Conservation (phyloP, 2,113 vertebrate genomes). For the Sinocyclocheilus rhinocerous region DNA sequence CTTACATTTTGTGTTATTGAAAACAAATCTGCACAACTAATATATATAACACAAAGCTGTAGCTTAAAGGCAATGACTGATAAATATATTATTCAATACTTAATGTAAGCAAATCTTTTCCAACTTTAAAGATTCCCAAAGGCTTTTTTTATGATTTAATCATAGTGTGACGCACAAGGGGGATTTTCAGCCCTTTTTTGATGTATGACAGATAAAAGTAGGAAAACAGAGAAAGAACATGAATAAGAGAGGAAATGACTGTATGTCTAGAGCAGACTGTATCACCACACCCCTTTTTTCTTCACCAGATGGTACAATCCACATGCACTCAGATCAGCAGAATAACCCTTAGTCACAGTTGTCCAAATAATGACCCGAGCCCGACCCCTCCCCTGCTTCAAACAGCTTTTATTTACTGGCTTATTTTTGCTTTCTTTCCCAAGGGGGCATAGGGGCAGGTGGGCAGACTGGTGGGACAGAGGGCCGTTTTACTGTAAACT, state of each 20-base stretch:
- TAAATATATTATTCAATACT: not conserved
- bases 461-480: slow-evolving; percentile 33
- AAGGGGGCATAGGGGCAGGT: slow-evolving; percentile 44
- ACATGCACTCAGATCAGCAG: slow-evolving; percentile 60
- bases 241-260: slow-evolving; percentile 6
- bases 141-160: not conserved
- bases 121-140: not conserved
- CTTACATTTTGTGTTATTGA: too few species aligned
- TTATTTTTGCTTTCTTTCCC: slow-evolving; percentile 38
- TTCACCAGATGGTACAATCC: slow-evolving; percentile 47
- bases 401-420: slow-evolving; percentile 59
- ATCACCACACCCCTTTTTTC: not conserved
- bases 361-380: slow-evolving; percentile 48
- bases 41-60: not conserved
- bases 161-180: not conserved
- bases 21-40: too few species aligned
- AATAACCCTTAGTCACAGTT: slow-evolving; percentile 62
- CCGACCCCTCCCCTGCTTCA: slow-evolving; percentile 39
- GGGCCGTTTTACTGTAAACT: slow-evolving; percentile 45
- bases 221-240: not conserved
- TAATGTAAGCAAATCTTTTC: not conserved
- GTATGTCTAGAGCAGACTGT: not conserved
- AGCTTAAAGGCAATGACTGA: not conserved
- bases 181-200: not conserved
- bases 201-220: not conserved